Percentiles rank a stretch among this genome's conserved stretches.
These are phyloP conservation scores for Hemibagrus guttatus DNA, from an alignment of 2,797 vertebrate species.

Conservation along the genomic window DNA sequence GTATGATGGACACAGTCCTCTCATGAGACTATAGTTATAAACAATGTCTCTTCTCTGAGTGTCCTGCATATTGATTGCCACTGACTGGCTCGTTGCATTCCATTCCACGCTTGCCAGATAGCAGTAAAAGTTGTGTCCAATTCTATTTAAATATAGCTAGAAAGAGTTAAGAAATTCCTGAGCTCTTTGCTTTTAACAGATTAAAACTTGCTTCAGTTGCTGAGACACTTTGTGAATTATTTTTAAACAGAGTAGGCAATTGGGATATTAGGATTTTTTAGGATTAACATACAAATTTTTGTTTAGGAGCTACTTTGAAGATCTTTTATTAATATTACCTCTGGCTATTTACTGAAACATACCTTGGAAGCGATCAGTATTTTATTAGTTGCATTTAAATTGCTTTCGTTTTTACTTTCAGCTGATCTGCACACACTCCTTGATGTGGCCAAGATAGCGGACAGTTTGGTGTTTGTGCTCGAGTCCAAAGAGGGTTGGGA, in stretches of 20 bases:
- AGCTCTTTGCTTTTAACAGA: background rate
- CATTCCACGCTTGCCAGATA: background rate
- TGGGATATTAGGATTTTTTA: background rate
- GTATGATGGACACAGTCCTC: background rate
- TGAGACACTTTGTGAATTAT: background rate
- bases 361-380: background rate
- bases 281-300: background rate
- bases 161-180: background rate
- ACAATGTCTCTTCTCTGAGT: background rate
- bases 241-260: background rate
- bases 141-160: background rate
- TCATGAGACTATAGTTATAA: background rate
- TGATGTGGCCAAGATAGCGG: constrained; percentile 91
- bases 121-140: background rate
- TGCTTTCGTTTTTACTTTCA: constrained; percentile 55
- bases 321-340: background rate
- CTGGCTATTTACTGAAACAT: background rate
- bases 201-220: background rate
- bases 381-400: background rate
- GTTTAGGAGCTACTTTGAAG: background rate
- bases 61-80: background rate
- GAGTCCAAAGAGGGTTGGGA: constrained; percentile 91
- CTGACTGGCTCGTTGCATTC: background rate
- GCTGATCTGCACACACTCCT: constrained; percentile 86
- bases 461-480: constrained; percentile 89